phyloP scores from a whole-genome alignment of 2,113 vertebrate genomes.

The Sander lucioperca region DNA sequence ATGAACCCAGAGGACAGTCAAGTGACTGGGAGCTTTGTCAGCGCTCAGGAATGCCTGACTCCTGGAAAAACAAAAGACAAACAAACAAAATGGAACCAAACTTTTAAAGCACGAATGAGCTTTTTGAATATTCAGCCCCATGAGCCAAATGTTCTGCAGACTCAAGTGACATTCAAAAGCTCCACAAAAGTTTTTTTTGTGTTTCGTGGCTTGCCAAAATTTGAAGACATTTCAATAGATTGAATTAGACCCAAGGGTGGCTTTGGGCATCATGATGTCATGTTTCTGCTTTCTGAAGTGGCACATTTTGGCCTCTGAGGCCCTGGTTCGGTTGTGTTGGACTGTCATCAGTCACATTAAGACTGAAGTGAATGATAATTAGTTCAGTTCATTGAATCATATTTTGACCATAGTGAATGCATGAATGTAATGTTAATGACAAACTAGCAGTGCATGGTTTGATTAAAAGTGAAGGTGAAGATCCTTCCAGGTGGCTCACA shows the following conservation, averaged over 20 bases:
- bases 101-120: constrained; percentile 7
- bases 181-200: constrained; percentile 20
- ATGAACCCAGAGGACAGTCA: constrained; percentile 52
- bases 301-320: constrained; percentile 26
- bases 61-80: constrained; percentile 47
- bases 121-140: background rate
- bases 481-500: constrained; percentile 22
- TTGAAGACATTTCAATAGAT: constrained; percentile 46
- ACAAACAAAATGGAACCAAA: constrained; percentile 57
- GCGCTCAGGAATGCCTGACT: constrained; percentile 46
- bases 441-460: background rate
- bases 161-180: constrained; percentile 25
- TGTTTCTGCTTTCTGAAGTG: constrained; percentile 51
- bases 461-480: background rate
- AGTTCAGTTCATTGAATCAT: constrained; percentile 11
- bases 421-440: background rate
- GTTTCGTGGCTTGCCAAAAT: constrained; percentile 35
- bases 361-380: constrained; percentile 6
- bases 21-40: constrained; percentile 37
- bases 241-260: constrained; percentile 45
- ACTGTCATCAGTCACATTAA: constrained; percentile 24
- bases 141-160: constrained; percentile 38
- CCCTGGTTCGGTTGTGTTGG: constrained; percentile 9
- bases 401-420: background rate
- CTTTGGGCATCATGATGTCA: constrained; percentile 59